These are phyloP conservation scores for Coelogynopora nodosa DNA, from an alignment of 2,888 invertebrate genomes.

Conservation along the genomic window DNA sequence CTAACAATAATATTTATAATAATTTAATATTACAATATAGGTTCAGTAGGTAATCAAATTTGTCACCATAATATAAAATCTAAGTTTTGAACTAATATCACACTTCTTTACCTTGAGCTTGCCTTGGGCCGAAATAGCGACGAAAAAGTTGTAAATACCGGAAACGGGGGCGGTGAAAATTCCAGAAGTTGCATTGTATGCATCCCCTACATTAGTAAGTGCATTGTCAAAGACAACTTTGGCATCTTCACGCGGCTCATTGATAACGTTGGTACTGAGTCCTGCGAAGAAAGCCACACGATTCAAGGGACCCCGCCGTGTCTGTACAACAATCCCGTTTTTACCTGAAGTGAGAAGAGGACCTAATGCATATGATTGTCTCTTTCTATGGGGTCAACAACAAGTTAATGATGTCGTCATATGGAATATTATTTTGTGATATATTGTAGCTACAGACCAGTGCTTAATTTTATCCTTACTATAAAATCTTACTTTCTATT, in stretches of 20 bases:
- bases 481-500: too few species aligned
- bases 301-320: background rate
- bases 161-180: slow-evolving; percentile 40
- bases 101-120: slow-evolving; percentile 18
- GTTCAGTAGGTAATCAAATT: too few species aligned
- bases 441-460: too few species aligned
- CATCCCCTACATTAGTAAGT: slow-evolving; percentile 34
- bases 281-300: slow-evolving; percentile 36
- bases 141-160: slow-evolving; percentile 34
- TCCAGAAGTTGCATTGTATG: slow-evolving; percentile 37
- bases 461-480: too few species aligned
- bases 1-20: too few species aligned
- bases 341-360: background rate
- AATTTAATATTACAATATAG: too few species aligned
- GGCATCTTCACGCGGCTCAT: slow-evolving; percentile 9
- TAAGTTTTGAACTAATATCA: background rate
- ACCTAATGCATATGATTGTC: too few species aligned
- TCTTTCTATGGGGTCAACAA: too few species aligned
- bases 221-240: slow-evolving; percentile 30
- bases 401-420: too few species aligned
- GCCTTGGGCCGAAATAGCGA: slow-evolving; percentile 40
- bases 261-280: slow-evolving; percentile 11
- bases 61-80: background rate
- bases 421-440: too few species aligned
- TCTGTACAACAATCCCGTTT: slow-evolving; percentile 2